A percentile compares a stretch with the other conserved stretches of the same genome.
Conservation (phyloP, 1,140 invertebrate species). For the Oreohelix idahoensis region DNA sequence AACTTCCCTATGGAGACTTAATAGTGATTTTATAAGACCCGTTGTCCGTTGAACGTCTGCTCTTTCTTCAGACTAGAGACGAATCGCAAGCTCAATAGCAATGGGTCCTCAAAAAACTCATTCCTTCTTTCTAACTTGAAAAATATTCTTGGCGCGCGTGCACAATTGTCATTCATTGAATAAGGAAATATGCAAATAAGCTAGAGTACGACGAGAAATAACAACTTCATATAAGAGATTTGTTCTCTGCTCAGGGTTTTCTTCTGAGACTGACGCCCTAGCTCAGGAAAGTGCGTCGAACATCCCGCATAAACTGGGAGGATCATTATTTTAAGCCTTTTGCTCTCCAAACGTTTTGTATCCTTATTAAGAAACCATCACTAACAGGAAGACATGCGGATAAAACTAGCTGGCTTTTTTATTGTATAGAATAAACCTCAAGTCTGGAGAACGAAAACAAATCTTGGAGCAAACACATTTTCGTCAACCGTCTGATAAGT, state of each 20-base stretch:
- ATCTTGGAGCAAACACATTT: too few species aligned
- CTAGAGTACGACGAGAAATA: not conserved
- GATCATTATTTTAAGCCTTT: not conserved
- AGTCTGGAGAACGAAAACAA: too few species aligned
- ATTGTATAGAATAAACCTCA: too few species aligned
- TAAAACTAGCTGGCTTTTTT: too few species aligned
- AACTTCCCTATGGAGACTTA: slow-evolving; percentile 28
- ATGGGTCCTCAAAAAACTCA: not conserved
- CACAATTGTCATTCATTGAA: slow-evolving; percentile 2
- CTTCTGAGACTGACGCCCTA: not conserved
- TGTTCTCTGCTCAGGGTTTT: not conserved
- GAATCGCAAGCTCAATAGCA: too few species aligned
- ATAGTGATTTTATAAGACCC: slow-evolving; percentile 32
- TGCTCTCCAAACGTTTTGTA: not conserved
- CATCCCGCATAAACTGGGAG: not conserved
- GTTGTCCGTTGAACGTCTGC: slow-evolving; percentile 2
- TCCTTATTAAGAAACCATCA: not conserved
- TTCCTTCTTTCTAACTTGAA: not conserved
- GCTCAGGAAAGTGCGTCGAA: not conserved
- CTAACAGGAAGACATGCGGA: too few species aligned
- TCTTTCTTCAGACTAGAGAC: not conserved
- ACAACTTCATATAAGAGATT: not conserved
- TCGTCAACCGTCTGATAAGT: too few species aligned
- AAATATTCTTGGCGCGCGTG: not conserved
- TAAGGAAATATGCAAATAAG: slow-evolving; percentile 17